Evolutionary conservation across 2,113 vertebrate genomes (phyloP).

Genomic region (Elephantulus edwardii): DNA sequence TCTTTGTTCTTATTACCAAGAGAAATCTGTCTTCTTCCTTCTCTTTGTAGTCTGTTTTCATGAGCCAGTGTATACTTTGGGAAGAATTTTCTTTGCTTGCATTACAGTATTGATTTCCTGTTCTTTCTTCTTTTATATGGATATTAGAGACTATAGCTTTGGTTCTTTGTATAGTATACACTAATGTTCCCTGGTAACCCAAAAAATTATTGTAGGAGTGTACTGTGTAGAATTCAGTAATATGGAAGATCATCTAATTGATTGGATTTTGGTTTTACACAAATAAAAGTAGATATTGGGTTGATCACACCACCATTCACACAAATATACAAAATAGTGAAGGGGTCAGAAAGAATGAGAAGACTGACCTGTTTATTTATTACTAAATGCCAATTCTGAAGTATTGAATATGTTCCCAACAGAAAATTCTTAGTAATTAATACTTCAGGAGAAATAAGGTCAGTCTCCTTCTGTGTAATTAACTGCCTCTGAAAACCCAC

Average conservation of each 20-base stretch:
- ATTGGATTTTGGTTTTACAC: neutral
- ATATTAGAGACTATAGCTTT: neutral
- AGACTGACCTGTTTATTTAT: neutral
- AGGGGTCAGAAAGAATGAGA: neutral
- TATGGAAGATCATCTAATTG: constrained; percentile 8
- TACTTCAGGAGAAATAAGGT: no score
- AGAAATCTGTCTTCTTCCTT: constrained; percentile 33
- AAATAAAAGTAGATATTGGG: neutral
- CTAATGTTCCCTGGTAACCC: neutral
- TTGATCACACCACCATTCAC: neutral
- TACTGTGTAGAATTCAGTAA: neutral
- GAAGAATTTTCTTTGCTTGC: constrained; percentile 43
- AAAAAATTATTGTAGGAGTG: neutral
- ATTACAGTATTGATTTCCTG: constrained; percentile 7
- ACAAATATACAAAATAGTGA: neutral
- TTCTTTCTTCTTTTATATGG: neutral
- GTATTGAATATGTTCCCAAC: neutral
- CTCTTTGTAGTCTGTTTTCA: constrained; percentile 35
- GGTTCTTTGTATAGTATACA: neutral
- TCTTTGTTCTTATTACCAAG: constrained; percentile 47
- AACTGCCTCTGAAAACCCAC: no score
- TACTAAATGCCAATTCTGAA: neutral
- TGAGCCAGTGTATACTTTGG: constrained; percentile 35
- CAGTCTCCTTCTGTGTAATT: no score
- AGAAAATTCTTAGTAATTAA: neutral